Evolutionary conservation across 1,140 invertebrate species (phyloP).

Genomic region (Brachionus calyciflorus): DNA sequence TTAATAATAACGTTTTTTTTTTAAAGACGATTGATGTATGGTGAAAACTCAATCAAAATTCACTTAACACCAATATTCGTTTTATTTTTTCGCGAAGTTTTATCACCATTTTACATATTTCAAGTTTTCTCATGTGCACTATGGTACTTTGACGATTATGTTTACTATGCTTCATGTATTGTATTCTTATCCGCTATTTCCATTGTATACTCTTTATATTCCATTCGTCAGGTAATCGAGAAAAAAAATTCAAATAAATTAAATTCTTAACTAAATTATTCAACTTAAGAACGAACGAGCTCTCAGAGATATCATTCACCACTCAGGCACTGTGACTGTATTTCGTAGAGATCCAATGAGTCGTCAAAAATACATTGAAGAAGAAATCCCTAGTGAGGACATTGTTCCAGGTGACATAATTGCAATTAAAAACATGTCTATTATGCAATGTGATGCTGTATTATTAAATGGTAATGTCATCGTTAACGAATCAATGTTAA

Average conservation of each 20-base stretch:
- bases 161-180: slow-evolving; percentile 64
- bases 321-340: slow-evolving; percentile 33
- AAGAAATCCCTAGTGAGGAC: slow-evolving; percentile 49
- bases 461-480: slow-evolving; percentile 54
- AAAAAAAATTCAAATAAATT: slow-evolving; percentile 30
- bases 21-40: slow-evolving; percentile 26
- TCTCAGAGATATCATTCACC: slow-evolving; percentile 42
- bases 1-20: too few relatives aligned
- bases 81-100: slow-evolving; percentile 29
- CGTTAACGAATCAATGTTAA: slow-evolving; percentile 57
- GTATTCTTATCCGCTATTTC: slow-evolving; percentile 80
- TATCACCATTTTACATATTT: slow-evolving; percentile 58
- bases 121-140: slow-evolving; percentile 60
- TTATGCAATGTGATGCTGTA: slow-evolving; percentile 55
- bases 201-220: slow-evolving; percentile 74
- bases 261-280: background rate
- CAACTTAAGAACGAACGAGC: slow-evolving; percentile 32
- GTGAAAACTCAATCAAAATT: slow-evolving; percentile 40
- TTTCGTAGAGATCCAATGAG: background rate
- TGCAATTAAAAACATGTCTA: slow-evolving; percentile 48
- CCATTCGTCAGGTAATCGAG: slow-evolving; percentile 75
- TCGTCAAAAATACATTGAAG: background rate
- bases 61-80: slow-evolving; percentile 40
- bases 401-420: slow-evolving; percentile 56
- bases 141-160: slow-evolving; percentile 54